Conservation (phyloP, 1,140 invertebrate genomes). For the Bombus balteatus region DNA sequence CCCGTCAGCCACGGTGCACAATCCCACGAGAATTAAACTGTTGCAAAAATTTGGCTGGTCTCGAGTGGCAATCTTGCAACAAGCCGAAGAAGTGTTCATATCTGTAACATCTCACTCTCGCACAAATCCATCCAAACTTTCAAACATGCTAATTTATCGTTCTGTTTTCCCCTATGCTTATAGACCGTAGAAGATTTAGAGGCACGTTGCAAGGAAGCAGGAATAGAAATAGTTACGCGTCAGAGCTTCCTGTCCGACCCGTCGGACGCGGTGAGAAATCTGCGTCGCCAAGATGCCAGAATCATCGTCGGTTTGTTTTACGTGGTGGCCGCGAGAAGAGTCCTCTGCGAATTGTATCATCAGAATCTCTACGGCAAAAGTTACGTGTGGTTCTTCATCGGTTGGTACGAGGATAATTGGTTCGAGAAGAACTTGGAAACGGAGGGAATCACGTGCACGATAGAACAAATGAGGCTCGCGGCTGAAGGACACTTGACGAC, state of each 20-base stretch:
- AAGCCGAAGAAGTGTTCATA: slow-evolving; percentile 99
- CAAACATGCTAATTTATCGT: background rate
- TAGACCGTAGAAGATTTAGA: slow-evolving; percentile 99
- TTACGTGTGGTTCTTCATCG: slow-evolving; percentile 99
- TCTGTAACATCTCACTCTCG: slow-evolving; percentile 87
- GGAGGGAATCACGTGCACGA: slow-evolving; percentile 95
- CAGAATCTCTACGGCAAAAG: slow-evolving; percentile 97
- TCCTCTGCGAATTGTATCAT: slow-evolving; percentile 98
- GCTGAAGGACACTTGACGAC: slow-evolving; percentile 99
- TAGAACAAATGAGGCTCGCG: slow-evolving; percentile 95
- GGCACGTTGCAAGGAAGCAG: slow-evolving; percentile 94
- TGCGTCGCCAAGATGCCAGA: slow-evolving; percentile 95
- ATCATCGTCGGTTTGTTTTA: slow-evolving; percentile 99
- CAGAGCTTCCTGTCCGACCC: slow-evolving; percentile 99
- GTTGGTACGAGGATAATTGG: slow-evolving; percentile 99
- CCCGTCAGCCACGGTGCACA: slow-evolving; percentile 99
- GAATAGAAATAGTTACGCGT: slow-evolving; percentile 96
- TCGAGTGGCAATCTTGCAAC: slow-evolving; percentile 97
- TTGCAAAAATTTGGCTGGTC: slow-evolving; percentile 99
- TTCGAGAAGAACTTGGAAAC: slow-evolving; percentile 94
- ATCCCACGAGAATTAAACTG: slow-evolving; percentile 97
- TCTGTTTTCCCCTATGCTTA: background rate
- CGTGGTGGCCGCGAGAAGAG: slow-evolving; percentile 96
- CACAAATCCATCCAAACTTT: background rate
- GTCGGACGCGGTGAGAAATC: slow-evolving; percentile 96